Evolutionary conservation across 1,140 invertebrate species (phyloP).

Genomic region (Drosophila arizonae): DNA sequence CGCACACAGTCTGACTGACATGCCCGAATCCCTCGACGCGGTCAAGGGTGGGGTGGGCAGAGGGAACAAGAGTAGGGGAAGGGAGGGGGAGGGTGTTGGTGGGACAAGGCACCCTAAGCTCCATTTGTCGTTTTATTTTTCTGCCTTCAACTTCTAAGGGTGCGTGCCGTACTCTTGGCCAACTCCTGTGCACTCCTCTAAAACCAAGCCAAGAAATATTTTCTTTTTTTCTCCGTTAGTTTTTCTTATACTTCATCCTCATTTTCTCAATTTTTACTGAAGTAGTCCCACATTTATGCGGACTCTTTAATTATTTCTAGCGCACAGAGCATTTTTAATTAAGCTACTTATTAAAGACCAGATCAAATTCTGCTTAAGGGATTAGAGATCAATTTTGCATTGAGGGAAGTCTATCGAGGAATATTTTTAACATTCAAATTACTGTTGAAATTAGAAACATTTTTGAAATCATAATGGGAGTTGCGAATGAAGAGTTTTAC

Average conservation of each 20-base stretch:
- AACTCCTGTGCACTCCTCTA: conserved; percentile 11
- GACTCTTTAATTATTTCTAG: conserved; percentile 9
- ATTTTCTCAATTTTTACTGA: not conserved
- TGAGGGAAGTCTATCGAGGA: no score
- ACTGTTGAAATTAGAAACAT: no score
- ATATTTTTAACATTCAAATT: no score
- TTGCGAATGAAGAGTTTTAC: no score
- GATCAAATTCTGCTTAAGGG: not conserved
- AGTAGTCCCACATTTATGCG: conserved; percentile 19
- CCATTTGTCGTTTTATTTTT: conserved; percentile 37
- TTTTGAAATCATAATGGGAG: no score
- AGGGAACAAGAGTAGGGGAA: not conserved
- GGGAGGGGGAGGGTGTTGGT: not conserved
- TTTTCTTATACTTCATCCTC: conserved; percentile 13
- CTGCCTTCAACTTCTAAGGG: conserved; percentile 39
- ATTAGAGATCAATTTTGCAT: not conserved
- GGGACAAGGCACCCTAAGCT: conserved; percentile 31
- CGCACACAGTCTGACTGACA: conserved; percentile 31
- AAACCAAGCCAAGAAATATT: conserved; percentile 6
- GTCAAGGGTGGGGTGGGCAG: not conserved
- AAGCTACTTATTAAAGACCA: no score
- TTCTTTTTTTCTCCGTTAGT: conserved; percentile 18
- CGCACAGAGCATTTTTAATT: not conserved
- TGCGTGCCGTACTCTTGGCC: conserved; percentile 38
- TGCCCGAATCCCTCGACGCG: conserved; percentile 15